These are phyloP conservation scores for Myotis vivesi DNA, from an alignment of 2,797 vertebrate species.

Conservation along the genomic window DNA sequence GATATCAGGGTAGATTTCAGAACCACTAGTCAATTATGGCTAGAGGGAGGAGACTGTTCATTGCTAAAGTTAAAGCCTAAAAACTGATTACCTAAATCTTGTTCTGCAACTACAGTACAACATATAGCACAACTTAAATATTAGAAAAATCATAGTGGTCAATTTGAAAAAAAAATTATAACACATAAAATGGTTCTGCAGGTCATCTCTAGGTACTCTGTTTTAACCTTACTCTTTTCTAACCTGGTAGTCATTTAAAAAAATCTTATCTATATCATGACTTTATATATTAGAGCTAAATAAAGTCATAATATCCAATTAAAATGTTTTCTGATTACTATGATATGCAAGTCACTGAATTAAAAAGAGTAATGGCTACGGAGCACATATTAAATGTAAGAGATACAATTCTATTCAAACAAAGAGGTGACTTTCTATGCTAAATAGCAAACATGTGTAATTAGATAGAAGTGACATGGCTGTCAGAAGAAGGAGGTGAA, in stretches of 20 bases:
- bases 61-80: background rate
- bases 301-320: background rate
- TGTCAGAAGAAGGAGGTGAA: background rate
- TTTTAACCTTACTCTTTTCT: background rate
- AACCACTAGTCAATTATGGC: background rate
- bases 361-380: background rate
- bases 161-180: background rate
- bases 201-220: background rate
- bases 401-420: background rate
- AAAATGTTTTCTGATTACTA: conserved; percentile 12
- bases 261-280: background rate
- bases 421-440: background rate
- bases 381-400: background rate
- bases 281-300: background rate
- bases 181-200: background rate
- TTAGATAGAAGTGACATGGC: background rate
- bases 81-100: background rate
- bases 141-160: background rate
- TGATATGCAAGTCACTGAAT: background rate
- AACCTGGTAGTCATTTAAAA: background rate
- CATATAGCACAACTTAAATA: background rate
- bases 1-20: background rate
- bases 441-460: background rate
- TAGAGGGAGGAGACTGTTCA: background rate
- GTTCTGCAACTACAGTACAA: background rate